phyloP scores from a whole-genome alignment of 2,113 vertebrate species.

The Lampris megalopsis region DNA sequence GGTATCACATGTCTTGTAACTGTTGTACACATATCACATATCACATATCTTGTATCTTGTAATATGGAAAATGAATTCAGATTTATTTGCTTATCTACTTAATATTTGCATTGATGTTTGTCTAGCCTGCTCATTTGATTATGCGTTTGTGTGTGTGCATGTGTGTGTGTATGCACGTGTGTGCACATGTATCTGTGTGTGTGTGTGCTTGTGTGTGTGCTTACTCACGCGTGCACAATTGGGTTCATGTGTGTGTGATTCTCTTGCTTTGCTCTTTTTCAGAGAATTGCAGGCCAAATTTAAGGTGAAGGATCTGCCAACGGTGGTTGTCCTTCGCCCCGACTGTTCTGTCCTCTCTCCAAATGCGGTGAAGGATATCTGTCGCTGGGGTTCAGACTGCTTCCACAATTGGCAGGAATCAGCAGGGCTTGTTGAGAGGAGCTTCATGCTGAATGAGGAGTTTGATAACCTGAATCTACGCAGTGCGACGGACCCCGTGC shows the following conservation, averaged over 20 bases:
- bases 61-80: no score
- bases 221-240: background rate
- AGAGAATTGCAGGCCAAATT: conserved; percentile 88
- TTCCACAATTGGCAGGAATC: conserved; percentile 91
- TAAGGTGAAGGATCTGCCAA: conserved; percentile 82
- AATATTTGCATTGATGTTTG: no score
- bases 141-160: conserved; percentile 4
- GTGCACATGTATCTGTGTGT: background rate
- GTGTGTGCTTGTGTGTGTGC: background rate
- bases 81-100: no score
- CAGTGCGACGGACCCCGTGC: conserved; percentile 86
- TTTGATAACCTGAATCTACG: conserved; percentile 80
- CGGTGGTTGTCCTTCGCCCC: conserved; percentile 88
- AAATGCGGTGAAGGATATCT: conserved; percentile 87
- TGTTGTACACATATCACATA: background rate
- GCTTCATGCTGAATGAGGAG: conserved; percentile 88
- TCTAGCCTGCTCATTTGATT: no score
- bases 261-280: background rate
- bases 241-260: background rate
- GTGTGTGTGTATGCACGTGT: conserved; percentile 5
- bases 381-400: conserved; percentile 78
- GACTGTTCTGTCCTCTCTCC: conserved; percentile 83
- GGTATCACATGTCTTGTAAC: background rate
- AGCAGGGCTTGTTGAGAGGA: conserved; percentile 88
- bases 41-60: no score